Evolutionary conservation across 2,888 invertebrate species (phyloP).

Genomic region (Drosophila helvetica): DNA sequence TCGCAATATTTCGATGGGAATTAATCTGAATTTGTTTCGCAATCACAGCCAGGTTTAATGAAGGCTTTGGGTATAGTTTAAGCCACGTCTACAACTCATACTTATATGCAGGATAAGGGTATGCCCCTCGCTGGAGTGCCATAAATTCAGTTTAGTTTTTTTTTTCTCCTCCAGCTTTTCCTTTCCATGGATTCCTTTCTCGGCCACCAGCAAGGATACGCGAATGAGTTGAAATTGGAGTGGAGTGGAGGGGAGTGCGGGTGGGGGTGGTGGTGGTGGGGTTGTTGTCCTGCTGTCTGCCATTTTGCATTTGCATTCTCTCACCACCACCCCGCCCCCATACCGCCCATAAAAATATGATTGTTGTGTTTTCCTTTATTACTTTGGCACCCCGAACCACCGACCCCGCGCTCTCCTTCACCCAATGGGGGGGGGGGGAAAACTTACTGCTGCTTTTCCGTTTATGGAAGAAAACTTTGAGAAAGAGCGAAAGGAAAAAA

Average conservation of each 20-base stretch:
- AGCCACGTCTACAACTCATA: background rate
- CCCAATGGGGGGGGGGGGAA: conserved; percentile 15
- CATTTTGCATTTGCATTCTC: conserved; percentile 67
- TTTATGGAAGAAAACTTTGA: conserved; percentile 58
- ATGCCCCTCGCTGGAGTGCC: background rate
- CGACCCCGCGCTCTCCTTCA: conserved; percentile 12
- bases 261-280: background rate
- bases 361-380: conserved; percentile 72
- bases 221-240: conserved; percentile 6
- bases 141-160: background rate
- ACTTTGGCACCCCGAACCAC: conserved; percentile 52
- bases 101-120: background rate
- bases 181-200: background rate
- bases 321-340: too few relatives aligned
- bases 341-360: conserved; percentile 69
- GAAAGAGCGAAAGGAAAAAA: conserved; percentile 37
- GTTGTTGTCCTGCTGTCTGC: conserved; percentile 26
- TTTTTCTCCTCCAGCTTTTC: too few relatives aligned
- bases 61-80: background rate
- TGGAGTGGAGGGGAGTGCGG: background rate
- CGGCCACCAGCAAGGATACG: conserved; percentile 2
- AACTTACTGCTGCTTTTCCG: conserved; percentile 48
- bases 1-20: background rate
- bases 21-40: background rate
- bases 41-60: background rate